Percentiles rank a stretch among this genome's conserved stretches.
Conservation (phyloP, 2,113 vertebrate species). For the Circaetus cinerascens region DNA sequence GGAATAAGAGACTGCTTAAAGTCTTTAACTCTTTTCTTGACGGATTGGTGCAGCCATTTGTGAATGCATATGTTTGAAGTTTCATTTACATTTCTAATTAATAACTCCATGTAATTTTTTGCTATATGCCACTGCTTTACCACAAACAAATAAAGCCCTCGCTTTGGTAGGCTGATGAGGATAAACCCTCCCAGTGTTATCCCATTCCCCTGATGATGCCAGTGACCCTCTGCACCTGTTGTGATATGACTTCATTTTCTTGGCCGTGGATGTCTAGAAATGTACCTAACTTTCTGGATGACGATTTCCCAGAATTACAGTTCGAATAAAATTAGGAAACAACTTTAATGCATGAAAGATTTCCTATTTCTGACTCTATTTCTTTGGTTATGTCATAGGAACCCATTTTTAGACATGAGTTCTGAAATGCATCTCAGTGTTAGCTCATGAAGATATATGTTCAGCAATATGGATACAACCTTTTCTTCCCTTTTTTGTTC, state of each 20-base stretch:
- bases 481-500: background rate
- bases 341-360: background rate
- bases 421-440: background rate
- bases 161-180: background rate
- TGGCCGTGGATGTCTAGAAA: background rate
- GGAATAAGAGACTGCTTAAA: background rate
- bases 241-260: background rate
- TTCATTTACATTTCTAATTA: background rate
- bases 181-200: background rate
- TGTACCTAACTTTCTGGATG: background rate
- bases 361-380: background rate
- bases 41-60: background rate
- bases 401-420: background rate
- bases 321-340: background rate
- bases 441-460: background rate
- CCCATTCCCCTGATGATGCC: background rate
- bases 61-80: background rate
- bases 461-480: background rate
- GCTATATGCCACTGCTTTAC: accelerated
- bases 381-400: background rate
- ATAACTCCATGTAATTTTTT: background rate
- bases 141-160: background rate
- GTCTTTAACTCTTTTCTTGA: constrained; percentile 39
- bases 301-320: background rate
- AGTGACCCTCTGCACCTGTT: background rate